Evolutionary conservation across 2,888 invertebrate species (phyloP).

Genomic region (Clanis bilineata): DNA sequence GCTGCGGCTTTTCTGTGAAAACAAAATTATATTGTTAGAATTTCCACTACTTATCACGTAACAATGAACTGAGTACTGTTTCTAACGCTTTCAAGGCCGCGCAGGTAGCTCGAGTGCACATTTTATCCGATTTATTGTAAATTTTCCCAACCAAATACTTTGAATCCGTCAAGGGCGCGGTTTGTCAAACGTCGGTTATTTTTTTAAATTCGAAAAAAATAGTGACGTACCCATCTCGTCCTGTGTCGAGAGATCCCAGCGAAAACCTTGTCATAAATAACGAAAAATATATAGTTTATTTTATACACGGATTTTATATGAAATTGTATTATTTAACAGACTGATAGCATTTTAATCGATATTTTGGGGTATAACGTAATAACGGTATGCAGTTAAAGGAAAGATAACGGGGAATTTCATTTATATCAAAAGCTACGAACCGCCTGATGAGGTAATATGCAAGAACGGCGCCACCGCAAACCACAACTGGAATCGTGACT

Average conservation of each 20-base stretch:
- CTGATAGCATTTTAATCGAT: neutral
- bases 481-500: constrained; percentile 75
- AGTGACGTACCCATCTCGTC: constrained; percentile 56
- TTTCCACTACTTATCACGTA: constrained; percentile 22
- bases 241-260: constrained; percentile 44
- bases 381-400: neutral
- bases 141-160: neutral
- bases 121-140: constrained; percentile 32
- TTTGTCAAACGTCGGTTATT: constrained; percentile 19
- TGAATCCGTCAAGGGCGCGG: neutral
- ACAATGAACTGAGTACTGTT: constrained; percentile 31
- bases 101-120: constrained; percentile 77
- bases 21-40: constrained; percentile 19
- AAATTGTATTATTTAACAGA: neutral
- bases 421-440: constrained; percentile 58
- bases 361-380: neutral
- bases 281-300: constrained; percentile 23
- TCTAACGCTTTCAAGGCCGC: constrained; percentile 77
- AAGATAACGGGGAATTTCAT: constrained; percentile 16
- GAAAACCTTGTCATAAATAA: constrained; percentile 34
- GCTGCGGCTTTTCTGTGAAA: constrained; percentile 86
- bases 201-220: constrained; percentile 45
- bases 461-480: constrained; percentile 78
- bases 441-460: constrained; percentile 80
- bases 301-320: constrained; percentile 15